Conservation (phyloP, 2,888 invertebrate species). For the Drosophila mimetica region DNA sequence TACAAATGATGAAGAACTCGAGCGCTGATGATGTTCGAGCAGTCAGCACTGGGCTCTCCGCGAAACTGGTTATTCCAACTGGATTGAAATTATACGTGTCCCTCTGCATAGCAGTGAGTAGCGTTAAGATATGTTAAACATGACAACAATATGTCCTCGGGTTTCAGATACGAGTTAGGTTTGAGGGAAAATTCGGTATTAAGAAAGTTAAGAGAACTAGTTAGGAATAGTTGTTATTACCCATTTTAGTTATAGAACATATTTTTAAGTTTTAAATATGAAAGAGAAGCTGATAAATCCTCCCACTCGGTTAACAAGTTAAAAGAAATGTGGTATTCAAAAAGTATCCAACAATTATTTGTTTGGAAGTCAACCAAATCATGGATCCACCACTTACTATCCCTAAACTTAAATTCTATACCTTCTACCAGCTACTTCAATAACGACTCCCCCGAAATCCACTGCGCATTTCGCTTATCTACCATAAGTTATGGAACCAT, state of each 20-base stretch:
- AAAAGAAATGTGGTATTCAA: too few relatives aligned
- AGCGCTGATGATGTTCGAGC: constrained; percentile 70
- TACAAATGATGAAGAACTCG: constrained; percentile 83
- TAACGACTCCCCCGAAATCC: neutral
- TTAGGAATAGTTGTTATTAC: too few relatives aligned
- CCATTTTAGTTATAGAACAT: too few relatives aligned
- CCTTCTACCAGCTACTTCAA: neutral
- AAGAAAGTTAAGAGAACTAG: neutral
- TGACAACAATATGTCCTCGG: constrained; percentile 80
- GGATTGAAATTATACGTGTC: constrained; percentile 28
- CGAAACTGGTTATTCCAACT: constrained; percentile 55
- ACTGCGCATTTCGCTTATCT: constrained; percentile 12
- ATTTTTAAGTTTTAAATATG: too few relatives aligned
- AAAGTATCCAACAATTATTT: too few relatives aligned
- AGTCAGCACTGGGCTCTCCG: constrained; percentile 16
- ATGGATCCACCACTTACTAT: too few relatives aligned
- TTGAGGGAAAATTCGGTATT: neutral
- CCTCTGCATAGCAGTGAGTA: constrained; percentile 63
- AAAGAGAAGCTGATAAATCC: too few relatives aligned
- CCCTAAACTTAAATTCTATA: too few relatives aligned
- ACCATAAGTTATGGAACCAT: constrained; percentile 27
- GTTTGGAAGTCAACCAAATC: too few relatives aligned
- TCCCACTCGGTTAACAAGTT: too few relatives aligned
- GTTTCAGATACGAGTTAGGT: constrained; percentile 52
- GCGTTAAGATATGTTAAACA: constrained; percentile 82